Evolutionary conservation across 1,140 invertebrate genomes (phyloP).

Genomic region (Lanistes nyassanus): DNA sequence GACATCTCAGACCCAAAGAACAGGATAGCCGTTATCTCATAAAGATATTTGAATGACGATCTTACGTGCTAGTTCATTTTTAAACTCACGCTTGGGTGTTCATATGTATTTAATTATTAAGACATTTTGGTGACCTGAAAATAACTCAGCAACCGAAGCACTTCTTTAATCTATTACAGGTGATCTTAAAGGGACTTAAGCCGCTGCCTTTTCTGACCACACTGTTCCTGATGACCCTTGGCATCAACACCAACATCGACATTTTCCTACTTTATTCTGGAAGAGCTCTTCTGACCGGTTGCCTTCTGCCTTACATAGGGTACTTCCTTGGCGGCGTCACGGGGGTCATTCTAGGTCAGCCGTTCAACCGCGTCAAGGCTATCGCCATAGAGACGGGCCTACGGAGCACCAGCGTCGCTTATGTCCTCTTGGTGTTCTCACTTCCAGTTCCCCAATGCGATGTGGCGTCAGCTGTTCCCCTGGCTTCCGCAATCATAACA

Average conservation of each 20-base stretch:
- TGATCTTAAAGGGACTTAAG: conserved; percentile 40
- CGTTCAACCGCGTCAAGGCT: conserved; percentile 64
- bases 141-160: too few species aligned
- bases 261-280: conserved; percentile 83
- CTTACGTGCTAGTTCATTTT: too few species aligned
- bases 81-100: too few species aligned
- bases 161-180: not conserved
- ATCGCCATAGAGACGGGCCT: conserved; percentile 71
- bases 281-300: conserved; percentile 78
- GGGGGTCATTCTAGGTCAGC: conserved; percentile 49
- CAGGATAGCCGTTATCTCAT: too few species aligned
- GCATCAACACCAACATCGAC: conserved; percentile 89
- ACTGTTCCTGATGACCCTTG: conserved; percentile 90
- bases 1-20: too few species aligned
- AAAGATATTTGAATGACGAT: too few species aligned
- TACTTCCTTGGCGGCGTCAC: conserved; percentile 78
- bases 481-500: conserved; percentile 88
- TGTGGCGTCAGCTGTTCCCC: conserved; percentile 64
- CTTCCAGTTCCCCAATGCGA: conserved; percentile 68
- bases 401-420: conserved; percentile 68
- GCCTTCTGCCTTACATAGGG: conserved; percentile 87
- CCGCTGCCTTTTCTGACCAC: conserved; percentile 86
- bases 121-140: too few species aligned
- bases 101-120: too few species aligned
- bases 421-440: conserved; percentile 67